Conservation (phyloP, 2,888 invertebrate genomes). For the Agonopterix arenella region DNA sequence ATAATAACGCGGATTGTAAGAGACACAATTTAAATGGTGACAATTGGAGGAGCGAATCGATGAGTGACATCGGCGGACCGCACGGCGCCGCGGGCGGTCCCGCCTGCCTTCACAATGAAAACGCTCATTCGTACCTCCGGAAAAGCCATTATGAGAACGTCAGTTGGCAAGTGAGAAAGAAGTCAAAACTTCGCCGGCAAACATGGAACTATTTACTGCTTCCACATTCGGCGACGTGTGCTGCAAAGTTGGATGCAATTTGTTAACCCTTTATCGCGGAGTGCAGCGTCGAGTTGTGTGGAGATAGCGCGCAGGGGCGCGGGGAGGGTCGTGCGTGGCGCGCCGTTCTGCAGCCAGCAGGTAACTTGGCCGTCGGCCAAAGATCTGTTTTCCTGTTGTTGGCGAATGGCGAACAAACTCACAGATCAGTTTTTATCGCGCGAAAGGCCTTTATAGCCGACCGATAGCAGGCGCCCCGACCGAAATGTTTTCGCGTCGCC, state of each 20-base stretch:
- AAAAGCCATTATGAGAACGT: conserved; percentile 59
- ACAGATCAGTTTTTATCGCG: conserved; percentile 77
- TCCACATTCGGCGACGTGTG: conserved; percentile 64
- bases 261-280: conserved; percentile 67
- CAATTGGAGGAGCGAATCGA: conserved; percentile 48
- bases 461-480: conserved; percentile 44
- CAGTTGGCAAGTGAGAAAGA: conserved; percentile 60
- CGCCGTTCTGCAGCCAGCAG: conserved; percentile 33
- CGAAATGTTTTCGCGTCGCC: conserved; percentile 66
- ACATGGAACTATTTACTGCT: conserved; percentile 67
- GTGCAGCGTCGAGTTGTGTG: conserved; percentile 35
- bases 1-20: conserved; percentile 58
- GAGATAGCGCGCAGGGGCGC: conserved; percentile 13
- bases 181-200: conserved; percentile 66
- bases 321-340: conserved; percentile 20
- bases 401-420: conserved; percentile 67
- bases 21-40: conserved; percentile 66
- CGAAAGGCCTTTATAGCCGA: conserved; percentile 74
- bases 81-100: conserved; percentile 35
- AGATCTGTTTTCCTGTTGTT: conserved; percentile 73
- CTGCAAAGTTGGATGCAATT: conserved; percentile 66
- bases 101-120: conserved; percentile 33
- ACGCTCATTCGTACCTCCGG: conserved; percentile 27
- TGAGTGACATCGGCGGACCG: conserved; percentile 27
- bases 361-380: conserved; percentile 70